Evolutionary conservation across 2,888 invertebrate genomes (phyloP).

Genomic region (Limenitis camilla): DNA sequence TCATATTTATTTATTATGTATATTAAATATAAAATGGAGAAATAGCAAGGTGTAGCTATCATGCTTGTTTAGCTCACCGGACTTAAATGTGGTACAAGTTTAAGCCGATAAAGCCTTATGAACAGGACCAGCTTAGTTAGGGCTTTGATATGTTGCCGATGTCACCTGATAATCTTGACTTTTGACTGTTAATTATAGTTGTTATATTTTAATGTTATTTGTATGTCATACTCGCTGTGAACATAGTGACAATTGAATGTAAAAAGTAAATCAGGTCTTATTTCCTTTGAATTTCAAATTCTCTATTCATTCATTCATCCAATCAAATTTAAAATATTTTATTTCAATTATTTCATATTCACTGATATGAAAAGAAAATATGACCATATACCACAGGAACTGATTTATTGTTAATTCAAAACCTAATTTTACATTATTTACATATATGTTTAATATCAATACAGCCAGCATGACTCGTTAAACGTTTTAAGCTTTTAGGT

Average conservation of each 20-base stretch:
- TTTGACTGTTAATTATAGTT: slow-evolving; percentile 1
- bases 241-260: no score
- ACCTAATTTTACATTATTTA: not conserved
- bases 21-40: slow-evolving; percentile 25
- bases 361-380: no score
- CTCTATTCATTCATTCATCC: no score
- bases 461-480: slow-evolving; percentile 13
- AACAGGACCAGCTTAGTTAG: slow-evolving; percentile 51
- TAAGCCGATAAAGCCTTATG: slow-evolving; percentile 53
- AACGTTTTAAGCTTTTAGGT: slow-evolving; percentile 17
- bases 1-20: no score
- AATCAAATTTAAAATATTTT: no score
- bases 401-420: no score
- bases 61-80: slow-evolving; percentile 51
- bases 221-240: slow-evolving; percentile 16
- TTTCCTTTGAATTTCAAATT: no score
- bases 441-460: not conserved
- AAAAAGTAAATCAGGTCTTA: no score
- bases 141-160: slow-evolving; percentile 41
- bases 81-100: slow-evolving; percentile 59
- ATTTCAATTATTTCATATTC: no score
- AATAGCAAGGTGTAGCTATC: slow-evolving; percentile 46
- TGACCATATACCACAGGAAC: no score
- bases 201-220: slow-evolving; percentile 9
- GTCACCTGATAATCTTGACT: slow-evolving; percentile 14